phyloP scores from a whole-genome alignment of 2,888 invertebrate genomes.

The Aproaerema taeniolella region DNA sequence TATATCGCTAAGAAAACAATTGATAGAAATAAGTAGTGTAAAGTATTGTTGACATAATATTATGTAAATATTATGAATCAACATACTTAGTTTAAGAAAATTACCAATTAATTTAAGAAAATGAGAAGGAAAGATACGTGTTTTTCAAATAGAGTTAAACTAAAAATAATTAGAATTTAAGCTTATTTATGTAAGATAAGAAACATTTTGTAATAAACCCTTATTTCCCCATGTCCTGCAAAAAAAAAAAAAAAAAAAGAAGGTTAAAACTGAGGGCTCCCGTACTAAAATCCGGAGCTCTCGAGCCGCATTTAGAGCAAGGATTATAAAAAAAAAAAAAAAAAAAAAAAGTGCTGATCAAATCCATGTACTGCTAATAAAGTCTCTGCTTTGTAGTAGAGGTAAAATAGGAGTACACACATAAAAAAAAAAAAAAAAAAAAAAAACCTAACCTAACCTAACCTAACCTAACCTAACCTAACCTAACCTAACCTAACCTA shows the following conservation, averaged over 20 bases:
- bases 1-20: neutral
- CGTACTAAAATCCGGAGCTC: no score
- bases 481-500: conserved; percentile 17
- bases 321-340: no score
- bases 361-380: neutral
- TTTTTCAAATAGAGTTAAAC: no score
- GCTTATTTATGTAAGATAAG: no score
- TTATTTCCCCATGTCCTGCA: no score
- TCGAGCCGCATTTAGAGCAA: no score
- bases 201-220: no score
- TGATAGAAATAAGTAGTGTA: neutral
- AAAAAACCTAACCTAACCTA: conserved; percentile 10
- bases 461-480: conserved; percentile 20
- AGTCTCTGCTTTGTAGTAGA: no score
- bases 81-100: neutral
- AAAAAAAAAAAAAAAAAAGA: neutral
- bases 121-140: no score
- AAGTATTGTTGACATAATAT: neutral
- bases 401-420: neutral
- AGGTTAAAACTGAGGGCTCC: neutral
- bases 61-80: neutral
- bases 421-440: neutral
- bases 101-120: no score
- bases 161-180: no score
- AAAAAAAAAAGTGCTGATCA: no score